A percentile compares a stretch with the other conserved stretches of the same genome.
phyloP scores from a whole-genome alignment of 2,888 invertebrate genomes.

The Drosophila mayaguana region DNA sequence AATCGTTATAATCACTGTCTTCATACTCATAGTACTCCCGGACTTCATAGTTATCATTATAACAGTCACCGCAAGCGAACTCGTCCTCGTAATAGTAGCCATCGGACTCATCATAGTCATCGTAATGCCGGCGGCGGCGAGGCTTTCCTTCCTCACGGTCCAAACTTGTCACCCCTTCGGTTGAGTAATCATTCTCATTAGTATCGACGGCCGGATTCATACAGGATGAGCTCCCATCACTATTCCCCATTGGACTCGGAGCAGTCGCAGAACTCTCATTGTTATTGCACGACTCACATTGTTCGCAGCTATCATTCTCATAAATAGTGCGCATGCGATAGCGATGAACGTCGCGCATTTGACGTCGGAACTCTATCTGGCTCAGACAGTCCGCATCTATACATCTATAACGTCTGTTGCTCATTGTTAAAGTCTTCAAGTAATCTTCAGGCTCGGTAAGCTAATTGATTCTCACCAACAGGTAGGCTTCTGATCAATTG shows the following conservation, averaged over 20 bases:
- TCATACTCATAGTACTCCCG: not conserved
- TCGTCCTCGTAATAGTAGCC: not conserved
- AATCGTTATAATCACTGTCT: not conserved
- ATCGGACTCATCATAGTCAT: not conserved
- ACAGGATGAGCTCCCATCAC: not conserved
- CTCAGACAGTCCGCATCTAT: not conserved
- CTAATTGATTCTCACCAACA: no score
- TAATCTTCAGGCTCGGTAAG: not conserved
- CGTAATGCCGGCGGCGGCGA: not conserved
- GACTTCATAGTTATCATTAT: not conserved
- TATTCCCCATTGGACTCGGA: not conserved
- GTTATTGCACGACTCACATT: not conserved
- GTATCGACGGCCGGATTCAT: not conserved
- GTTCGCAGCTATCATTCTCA: not conserved
- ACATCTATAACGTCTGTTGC: not conserved
- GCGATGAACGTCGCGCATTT: not conserved
- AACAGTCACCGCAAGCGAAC: no score
- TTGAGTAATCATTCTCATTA: not conserved
- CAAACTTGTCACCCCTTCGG: no score
- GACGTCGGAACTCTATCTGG: not conserved
- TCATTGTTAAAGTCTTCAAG: not conserved
- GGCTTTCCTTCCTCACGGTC: no score
- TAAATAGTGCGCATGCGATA: slow-evolving; percentile 1
- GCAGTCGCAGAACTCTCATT: not conserved
- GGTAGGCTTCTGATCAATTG: not conserved